Percentiles rank a stretch among this genome's conserved stretches.
phyloP scores from a whole-genome alignment of 2,797 vertebrate species.

The Sebastes iracundus region DNA sequence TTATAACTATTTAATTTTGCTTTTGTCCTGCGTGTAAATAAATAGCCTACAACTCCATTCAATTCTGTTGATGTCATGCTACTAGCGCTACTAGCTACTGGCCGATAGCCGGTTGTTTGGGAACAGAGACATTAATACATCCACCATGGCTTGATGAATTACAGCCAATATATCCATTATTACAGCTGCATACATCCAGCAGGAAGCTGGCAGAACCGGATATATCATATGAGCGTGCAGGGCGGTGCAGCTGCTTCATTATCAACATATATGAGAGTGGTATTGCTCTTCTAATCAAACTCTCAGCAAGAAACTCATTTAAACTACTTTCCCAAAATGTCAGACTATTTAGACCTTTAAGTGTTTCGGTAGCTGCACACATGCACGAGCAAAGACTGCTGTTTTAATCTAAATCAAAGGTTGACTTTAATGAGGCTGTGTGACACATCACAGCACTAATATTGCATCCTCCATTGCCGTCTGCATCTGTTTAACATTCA shows the following conservation, averaged over 20 bases:
- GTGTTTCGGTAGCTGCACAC: slow-evolving; percentile 22
- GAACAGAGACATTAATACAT: too few relatives aligned
- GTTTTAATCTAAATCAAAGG: slow-evolving; percentile 22
- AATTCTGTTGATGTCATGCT: too few relatives aligned
- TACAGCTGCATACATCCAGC: too few relatives aligned
- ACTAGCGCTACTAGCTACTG: too few relatives aligned
- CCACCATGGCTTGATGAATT: too few relatives aligned
- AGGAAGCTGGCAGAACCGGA: too few relatives aligned
- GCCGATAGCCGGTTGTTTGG: too few relatives aligned
- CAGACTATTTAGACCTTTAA: not conserved
- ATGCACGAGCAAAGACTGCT: not conserved
- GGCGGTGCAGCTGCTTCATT: not conserved
- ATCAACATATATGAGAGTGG: not conserved
- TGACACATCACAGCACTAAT: not conserved
- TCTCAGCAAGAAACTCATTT: not conserved
- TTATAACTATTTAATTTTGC: too few relatives aligned
- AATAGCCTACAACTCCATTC: too few relatives aligned
- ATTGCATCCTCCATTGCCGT: not conserved
- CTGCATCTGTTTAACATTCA: slow-evolving; percentile 36
- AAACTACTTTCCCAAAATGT: not conserved
- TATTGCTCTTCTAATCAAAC: not conserved
- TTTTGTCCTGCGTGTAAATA: too few relatives aligned
- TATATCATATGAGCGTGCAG: too few relatives aligned
- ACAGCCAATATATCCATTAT: too few relatives aligned
- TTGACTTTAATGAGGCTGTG: not conserved